These are phyloP conservation scores for Papilio glaucus DNA, from an alignment of 1,140 invertebrate genomes.

Conservation along the genomic window DNA sequence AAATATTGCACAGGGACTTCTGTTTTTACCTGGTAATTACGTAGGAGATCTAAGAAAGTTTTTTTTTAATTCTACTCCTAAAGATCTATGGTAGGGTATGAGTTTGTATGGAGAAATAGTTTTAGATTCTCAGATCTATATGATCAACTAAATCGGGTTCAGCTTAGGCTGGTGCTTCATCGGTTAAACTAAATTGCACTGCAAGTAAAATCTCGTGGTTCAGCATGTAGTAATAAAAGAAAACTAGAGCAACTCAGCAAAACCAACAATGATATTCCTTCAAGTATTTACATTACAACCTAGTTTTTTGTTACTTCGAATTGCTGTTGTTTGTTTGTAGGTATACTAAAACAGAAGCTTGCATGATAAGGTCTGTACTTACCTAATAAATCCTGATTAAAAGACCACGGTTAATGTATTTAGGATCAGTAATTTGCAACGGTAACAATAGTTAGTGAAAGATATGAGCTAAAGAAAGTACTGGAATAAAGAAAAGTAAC, in stretches of 20 bases:
- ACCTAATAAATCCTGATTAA: constrained; percentile 18
- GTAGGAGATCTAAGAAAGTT: too few relatives aligned
- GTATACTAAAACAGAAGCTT: neutral
- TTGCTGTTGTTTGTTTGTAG: neutral
- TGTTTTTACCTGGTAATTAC: too few relatives aligned
- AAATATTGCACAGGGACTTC: too few relatives aligned
- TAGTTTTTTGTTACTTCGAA: neutral
- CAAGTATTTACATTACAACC: neutral
- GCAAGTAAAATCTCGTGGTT: too few relatives aligned
- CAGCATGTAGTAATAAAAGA: neutral
- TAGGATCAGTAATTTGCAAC: neutral
- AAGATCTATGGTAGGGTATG: too few relatives aligned
- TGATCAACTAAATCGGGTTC: too few relatives aligned
- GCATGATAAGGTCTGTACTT: neutral
- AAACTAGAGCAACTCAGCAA: neutral
- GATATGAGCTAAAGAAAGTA: neutral
- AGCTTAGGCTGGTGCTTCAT: too few relatives aligned
- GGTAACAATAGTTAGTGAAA: neutral
- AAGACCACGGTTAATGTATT: constrained; percentile 2
- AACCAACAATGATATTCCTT: neutral
- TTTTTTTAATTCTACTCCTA: too few relatives aligned
- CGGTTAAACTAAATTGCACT: too few relatives aligned
- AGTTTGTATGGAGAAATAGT: too few relatives aligned
- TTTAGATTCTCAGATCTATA: too few relatives aligned
- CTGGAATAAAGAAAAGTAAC: neutral